These are phyloP conservation scores for Meteorus cinctellus DNA, from an alignment of 2,888 invertebrate genomes.

Conservation along the genomic window DNA sequence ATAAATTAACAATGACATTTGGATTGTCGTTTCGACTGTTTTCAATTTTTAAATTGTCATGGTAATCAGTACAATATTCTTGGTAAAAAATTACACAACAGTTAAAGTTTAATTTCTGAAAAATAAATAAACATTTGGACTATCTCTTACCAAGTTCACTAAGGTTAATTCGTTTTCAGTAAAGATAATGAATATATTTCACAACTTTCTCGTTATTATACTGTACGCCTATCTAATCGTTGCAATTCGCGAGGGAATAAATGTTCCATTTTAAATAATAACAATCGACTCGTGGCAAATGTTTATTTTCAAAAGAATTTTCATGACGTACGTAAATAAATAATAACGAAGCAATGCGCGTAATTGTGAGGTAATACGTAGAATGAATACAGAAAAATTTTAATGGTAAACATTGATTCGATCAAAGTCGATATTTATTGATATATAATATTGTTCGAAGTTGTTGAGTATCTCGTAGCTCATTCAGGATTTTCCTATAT, in stretches of 20 bases:
- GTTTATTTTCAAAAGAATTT: not conserved
- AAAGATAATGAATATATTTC: not conserved
- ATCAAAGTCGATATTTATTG: conserved; percentile 2
- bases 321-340: not conserved
- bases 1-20: too few relatives aligned
- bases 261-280: not conserved
- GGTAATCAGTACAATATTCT: not conserved
- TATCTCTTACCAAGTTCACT: not conserved
- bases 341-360: not conserved
- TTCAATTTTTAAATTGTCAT: too few relatives aligned
- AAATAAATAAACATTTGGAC: not conserved
- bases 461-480: not conserved
- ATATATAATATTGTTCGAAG: not conserved
- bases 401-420: not conserved
- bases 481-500: not conserved
- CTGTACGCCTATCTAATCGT: not conserved
- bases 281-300: not conserved
- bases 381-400: not conserved
- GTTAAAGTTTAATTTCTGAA: not conserved
- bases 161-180: not conserved
- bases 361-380: not conserved
- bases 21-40: too few relatives aligned
- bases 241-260: not conserved
- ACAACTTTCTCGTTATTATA: not conserved
- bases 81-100: not conserved